These are phyloP conservation scores for Callosobruchus maculatus DNA, from an alignment of 2,888 invertebrate genomes.

Conservation along the genomic window DNA sequence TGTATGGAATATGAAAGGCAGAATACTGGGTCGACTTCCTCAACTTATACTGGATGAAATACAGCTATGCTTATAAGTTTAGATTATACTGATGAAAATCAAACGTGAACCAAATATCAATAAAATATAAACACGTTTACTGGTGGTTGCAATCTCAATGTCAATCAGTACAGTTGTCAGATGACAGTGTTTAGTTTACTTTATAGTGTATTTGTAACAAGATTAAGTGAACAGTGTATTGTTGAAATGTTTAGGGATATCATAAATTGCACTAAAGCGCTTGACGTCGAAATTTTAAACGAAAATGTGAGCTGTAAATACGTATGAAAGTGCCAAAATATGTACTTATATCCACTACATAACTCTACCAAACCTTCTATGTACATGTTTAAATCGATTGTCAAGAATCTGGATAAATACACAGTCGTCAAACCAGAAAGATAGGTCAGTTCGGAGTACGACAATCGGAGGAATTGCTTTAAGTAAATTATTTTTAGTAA, in stretches of 20 bases:
- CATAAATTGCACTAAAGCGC: background rate
- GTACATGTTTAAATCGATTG: background rate
- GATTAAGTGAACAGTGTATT: background rate
- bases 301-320: background rate
- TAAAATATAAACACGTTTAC: too few relatives aligned
- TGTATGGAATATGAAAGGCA: too few relatives aligned
- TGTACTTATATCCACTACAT: background rate
- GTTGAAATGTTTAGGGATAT: background rate
- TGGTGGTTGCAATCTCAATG: too few relatives aligned
- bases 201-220: background rate
- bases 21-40: too few relatives aligned
- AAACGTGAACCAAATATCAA: too few relatives aligned
- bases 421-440: background rate
- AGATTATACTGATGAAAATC: too few relatives aligned
- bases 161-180: too few relatives aligned
- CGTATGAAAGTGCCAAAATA: background rate
- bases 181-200: too few relatives aligned
- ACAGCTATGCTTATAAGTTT: too few relatives aligned
- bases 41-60: too few relatives aligned
- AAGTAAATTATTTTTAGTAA: slow-evolving; percentile 35
- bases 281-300: background rate
- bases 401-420: background rate
- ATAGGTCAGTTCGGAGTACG: background rate
- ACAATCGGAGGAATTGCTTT: slow-evolving; percentile 18
- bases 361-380: background rate